Evolutionary conservation across 2,113 vertebrate species (phyloP), one percentile per base, ranked within the genome.

Genomic region (Acrocephalus arundinaceus): DNA sequence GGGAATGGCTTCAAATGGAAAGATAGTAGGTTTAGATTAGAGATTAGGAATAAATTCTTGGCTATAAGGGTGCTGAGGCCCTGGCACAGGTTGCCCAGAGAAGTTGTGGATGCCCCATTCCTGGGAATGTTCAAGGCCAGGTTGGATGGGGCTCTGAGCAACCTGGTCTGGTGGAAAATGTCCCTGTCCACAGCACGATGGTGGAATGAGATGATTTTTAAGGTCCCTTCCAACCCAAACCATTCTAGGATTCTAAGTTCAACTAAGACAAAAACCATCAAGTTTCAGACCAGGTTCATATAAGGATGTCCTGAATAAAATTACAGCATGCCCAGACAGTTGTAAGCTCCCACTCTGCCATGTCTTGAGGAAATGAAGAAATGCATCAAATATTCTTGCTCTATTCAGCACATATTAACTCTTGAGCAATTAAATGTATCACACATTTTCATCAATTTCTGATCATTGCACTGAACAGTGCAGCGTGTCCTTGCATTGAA

Each of bases 121-220:
- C 48, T 35, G 71, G 14, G 1, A 55, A 0, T 18, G 30, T 8
- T 8, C 48, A 6, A 43, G 18, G 62, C 20, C 43, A n/a, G 45
- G 24, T 0, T 66, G 73, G 59, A 72, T 11, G 37, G 33, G 37
- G 16, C 51, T 46, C 2, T 1, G 51, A 72, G 33, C 39, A 31
- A 3, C 0, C 39, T 48, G 54, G 9, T 0, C 1, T 14, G 0
- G 1, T 48, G n/a, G 21, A 35, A 86, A 13, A 6, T 28, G 30
- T 10, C 22, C n/a, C 59, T 79, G 15, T 6, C 58, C 21, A 20
- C 20, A 30, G 25, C n/a, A 23, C 15, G 33, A 10, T 1, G 20
- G 11, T 54, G 33, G 46, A 74, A 62, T 15, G 2, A 49, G 16
- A 15, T 28, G 9, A 43, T 80, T 9, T 3, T 49, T 49, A 62